Conservation (phyloP, 2,888 invertebrate species). For the Sarcophaga carnaria region DNA sequence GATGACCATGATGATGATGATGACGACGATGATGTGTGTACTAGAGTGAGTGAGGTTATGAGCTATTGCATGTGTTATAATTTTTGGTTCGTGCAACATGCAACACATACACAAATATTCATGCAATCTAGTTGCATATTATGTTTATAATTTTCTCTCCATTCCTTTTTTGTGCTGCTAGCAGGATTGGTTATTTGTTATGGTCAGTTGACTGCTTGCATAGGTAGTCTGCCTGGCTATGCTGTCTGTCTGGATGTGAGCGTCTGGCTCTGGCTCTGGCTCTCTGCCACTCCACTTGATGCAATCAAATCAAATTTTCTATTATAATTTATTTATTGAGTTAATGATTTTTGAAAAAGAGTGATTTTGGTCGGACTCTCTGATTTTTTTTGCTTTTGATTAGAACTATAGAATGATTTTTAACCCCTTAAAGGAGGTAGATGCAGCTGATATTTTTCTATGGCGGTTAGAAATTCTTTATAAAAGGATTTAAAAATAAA, state of each 20-base stretch:
- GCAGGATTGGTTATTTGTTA: constrained; percentile 27
- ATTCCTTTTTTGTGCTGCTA: background rate
- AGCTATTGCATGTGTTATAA: constrained; percentile 33
- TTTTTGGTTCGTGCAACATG: constrained; percentile 20
- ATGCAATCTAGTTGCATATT: background rate
- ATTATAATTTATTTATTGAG: constrained; percentile 49
- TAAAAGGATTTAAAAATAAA: background rate
- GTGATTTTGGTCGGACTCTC: background rate
- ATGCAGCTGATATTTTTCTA: background rate
- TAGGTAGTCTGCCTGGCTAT: constrained; percentile 44
- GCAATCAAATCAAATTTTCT: constrained; percentile 54
- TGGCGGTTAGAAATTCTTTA: background rate
- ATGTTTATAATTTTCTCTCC: background rate
- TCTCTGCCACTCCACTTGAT: constrained; percentile 30
- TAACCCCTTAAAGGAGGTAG: background rate
- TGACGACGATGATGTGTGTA: background rate
- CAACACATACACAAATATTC: background rate
- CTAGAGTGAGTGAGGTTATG: constrained; percentile 30
- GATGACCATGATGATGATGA: constrained; percentile 31
- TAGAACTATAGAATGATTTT: background rate
- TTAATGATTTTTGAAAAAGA: constrained; percentile 22
- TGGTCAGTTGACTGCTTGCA: constrained; percentile 44
- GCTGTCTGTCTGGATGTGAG: background rate
- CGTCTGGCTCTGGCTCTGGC: background rate
- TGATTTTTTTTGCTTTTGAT: background rate